A percentile compares a stretch with the other conserved stretches of the same genome.
These are phyloP conservation scores for Tribolium madens DNA, from an alignment of 1,140 invertebrate species.

Conservation along the genomic window DNA sequence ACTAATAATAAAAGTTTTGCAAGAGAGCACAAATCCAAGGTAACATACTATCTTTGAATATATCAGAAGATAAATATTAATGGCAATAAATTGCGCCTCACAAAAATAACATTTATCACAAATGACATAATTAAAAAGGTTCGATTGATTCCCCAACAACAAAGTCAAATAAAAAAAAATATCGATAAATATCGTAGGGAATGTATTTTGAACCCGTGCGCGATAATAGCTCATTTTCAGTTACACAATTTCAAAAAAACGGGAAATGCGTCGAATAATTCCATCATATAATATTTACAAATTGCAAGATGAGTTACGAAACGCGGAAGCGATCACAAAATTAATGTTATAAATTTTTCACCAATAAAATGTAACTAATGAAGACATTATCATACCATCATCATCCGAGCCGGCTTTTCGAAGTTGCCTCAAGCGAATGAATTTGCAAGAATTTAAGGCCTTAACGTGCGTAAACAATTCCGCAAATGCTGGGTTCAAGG, in stretches of 20 bases:
- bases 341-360: too few relatives aligned
- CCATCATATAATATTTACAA: constrained; percentile 2
- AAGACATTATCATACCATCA: too few relatives aligned
- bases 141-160: constrained; percentile 17
- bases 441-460: background rate
- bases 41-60: constrained; percentile 17
- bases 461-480: constrained; percentile 17
- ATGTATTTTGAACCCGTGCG: constrained; percentile 1
- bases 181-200: background rate
- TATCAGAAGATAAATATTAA: constrained; percentile 13
- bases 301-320: background rate
- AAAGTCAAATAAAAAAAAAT: background rate
- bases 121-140: constrained; percentile 33
- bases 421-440: background rate
- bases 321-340: background rate
- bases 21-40: constrained; percentile 1
- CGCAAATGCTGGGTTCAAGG: constrained; percentile 26
- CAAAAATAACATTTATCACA: constrained; percentile 25
- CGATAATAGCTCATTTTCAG: background rate
- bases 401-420: too few relatives aligned
- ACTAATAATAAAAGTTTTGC: constrained; percentile 12
- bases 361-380: too few relatives aligned
- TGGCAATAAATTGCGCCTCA: constrained; percentile 21
- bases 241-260: constrained; percentile 20
- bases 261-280: background rate